A percentile compares a stretch with the other conserved stretches of the same genome.
These are phyloP conservation scores for Chloroceryle aenea DNA, from an alignment of 2,113 vertebrate species.

Conservation along the genomic window DNA sequence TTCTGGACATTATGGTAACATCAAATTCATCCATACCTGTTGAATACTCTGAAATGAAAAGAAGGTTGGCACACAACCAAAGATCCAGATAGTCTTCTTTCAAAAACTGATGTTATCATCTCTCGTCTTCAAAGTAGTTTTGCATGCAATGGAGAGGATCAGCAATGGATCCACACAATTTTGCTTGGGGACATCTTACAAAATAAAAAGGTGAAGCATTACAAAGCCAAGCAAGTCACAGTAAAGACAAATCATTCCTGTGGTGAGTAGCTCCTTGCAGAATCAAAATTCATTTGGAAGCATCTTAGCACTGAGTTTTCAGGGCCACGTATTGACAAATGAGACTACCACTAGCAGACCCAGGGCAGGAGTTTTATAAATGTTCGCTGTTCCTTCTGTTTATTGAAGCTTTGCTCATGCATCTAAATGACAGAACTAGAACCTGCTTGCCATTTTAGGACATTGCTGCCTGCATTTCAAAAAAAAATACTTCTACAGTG, in stretches of 20 bases:
- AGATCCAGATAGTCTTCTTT: not conserved
- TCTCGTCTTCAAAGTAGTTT: not conserved
- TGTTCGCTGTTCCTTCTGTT: conserved; percentile 34
- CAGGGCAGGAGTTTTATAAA: conserved; percentile 56
- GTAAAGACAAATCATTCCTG: conserved; percentile 49
- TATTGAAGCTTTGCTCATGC: conserved; percentile 63
- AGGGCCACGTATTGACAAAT: conserved; percentile 43
- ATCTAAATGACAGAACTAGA: conserved; percentile 71
- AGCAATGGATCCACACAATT: not conserved
- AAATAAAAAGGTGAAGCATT: conserved; percentile 39
- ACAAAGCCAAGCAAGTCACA: not conserved
- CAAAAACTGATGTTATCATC: not conserved
- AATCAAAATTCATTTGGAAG: conserved; percentile 65
- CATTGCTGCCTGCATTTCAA: conserved; percentile 39
- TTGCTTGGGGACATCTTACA: not conserved
- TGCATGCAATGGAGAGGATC: not conserved
- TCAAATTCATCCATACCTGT: not conserved
- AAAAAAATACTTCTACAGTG: not conserved
- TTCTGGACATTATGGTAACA: not conserved
- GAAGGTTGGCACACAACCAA: not conserved
- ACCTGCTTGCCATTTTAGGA: conserved; percentile 54
- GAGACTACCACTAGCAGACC: conserved; percentile 44
- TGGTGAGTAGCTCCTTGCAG: conserved; percentile 21
- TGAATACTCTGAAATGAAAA: conserved; percentile 18
- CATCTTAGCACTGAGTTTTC: conserved; percentile 44